phyloP scores from a whole-genome alignment of 2,113 vertebrate genomes.

The Taurulus bubalis region DNA sequence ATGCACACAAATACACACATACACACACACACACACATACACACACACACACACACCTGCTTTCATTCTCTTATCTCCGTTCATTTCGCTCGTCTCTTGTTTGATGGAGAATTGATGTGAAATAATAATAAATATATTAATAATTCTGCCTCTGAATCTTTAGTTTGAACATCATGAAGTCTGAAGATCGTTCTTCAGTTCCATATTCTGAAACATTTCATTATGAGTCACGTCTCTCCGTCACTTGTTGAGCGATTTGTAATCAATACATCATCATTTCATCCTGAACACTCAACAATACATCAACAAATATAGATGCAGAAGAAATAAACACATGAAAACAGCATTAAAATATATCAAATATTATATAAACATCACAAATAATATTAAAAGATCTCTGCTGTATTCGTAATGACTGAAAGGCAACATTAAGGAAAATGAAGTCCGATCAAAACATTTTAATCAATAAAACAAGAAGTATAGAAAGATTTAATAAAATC shows the following conservation, averaged over 20 bases:
- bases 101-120: constrained; percentile 48
- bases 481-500: too few species aligned
- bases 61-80: constrained; percentile 34
- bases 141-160: constrained; percentile 18
- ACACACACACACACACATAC: constrained; percentile 18
- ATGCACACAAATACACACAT: constrained; percentile 9
- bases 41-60: constrained; percentile 17
- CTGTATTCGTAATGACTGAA: background rate
- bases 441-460: background rate
- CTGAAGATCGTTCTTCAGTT: background rate
- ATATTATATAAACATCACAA: too few species aligned
- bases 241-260: too few species aligned
- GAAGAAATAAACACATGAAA: too few species aligned
- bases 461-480: background rate
- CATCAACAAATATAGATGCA: too few species aligned
- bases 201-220: background rate
- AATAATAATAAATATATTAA: constrained; percentile 15
- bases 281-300: too few species aligned
- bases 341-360: too few species aligned
- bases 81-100: constrained; percentile 19
- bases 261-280: too few species aligned
- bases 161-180: background rate
- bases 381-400: too few species aligned
- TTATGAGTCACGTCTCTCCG: too few species aligned
- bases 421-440: background rate